Evolutionary conservation across 2,888 invertebrate species (phyloP), one percentile per base, ranked within the genome.

Genomic region (Drosophila prolongata): DNA sequence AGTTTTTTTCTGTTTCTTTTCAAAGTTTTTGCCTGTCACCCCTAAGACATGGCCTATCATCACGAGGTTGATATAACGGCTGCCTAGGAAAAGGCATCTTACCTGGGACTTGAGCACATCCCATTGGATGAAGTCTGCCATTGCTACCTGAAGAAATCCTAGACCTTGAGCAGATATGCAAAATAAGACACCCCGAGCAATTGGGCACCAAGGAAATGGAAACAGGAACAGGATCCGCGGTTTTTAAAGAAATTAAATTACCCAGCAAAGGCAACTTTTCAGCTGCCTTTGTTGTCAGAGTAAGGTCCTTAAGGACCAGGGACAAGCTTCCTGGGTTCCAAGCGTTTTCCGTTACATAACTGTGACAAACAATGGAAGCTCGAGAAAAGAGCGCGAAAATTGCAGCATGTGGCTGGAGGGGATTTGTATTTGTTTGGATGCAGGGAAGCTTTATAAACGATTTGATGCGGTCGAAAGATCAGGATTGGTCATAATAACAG

Each of bases 121-220:
- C 67, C 78, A 83, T 83, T 83, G 82, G 82, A 79, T 54, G 44
- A 16, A 42, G 37, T 38, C 72, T 77, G 66, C 68, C 79, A 78
- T 78, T 77, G 60, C 47, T 46, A 43, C 58, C 65, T 55, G 50
- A n/a, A 43, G 40, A n/a, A 30, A 19, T 14, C 64, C 43, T 52
- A 58, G 52, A 61, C 60, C 56, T 65, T 65, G 49, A 35, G 19
- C 35, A 65, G 42, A 49, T 56, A 73, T 59, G 54, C 52, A 40
- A 55, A 74, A 66, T 9, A 43, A 60, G 75, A 65, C 64, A 74
- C 68, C 76, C 61, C 43, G 61, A 65, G 76, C 43, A 35, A 42
- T 47, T 11, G 61, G 11, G 79, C 85, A 81, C 80, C 86, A 75
- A 78, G 82, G 78, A 75, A 75, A 19, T 49, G 49, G 16, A 49